phyloP scores from a whole-genome alignment of 2,113 vertebrate species.

The Orthonyx spaldingii region DNA sequence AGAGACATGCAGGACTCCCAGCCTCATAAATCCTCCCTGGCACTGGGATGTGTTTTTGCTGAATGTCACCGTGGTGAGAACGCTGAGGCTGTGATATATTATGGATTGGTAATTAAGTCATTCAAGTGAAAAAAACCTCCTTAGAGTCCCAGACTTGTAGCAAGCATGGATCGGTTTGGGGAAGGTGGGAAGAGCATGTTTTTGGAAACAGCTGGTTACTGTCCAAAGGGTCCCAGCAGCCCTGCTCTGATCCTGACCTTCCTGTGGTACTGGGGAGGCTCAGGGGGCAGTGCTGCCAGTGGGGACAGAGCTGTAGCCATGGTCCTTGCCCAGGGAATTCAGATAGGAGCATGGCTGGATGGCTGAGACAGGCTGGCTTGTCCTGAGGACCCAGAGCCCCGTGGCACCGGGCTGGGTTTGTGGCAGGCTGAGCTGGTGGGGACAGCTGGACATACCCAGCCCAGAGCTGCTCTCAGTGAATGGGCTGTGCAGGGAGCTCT shows the following conservation, averaged over 20 bases:
- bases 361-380: neutral
- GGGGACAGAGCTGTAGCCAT: neutral
- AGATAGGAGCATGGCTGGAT: neutral
- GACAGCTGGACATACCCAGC: neutral
- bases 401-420: neutral
- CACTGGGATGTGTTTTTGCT: neutral
- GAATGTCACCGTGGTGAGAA: neutral
- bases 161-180: neutral
- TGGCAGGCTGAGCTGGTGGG: neutral
- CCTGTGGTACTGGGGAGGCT: neutral
- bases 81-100: neutral
- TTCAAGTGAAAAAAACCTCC: neutral
- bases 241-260: neutral
- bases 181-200: neutral
- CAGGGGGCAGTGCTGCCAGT: neutral
- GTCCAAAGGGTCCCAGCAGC: neutral
- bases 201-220: neutral
- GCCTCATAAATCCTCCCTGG: neutral
- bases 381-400: rapidly evolving
- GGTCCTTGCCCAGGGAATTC: neutral
- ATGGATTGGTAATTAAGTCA: neutral
- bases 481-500: neutral
- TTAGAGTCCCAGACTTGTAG: neutral
- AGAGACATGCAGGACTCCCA: neutral
- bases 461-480: neutral